A percentile compares a stretch with the other conserved stretches of the same genome.
phyloP scores from a whole-genome alignment of 2,113 vertebrate species.

The Engystomops pustulosus region DNA sequence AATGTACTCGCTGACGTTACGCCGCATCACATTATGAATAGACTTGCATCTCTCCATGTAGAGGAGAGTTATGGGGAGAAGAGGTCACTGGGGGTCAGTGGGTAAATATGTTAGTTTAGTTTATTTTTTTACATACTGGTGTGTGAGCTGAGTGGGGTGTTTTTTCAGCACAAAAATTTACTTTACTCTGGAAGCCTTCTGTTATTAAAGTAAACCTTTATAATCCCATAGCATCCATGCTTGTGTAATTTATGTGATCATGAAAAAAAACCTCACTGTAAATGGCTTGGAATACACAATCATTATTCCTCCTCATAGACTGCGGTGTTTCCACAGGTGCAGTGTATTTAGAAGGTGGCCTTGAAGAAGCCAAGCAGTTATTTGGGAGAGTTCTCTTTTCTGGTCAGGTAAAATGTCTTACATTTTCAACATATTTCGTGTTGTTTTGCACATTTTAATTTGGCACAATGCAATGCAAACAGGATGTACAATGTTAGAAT shows the following conservation, averaged over 20 bases:
- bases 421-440: neutral
- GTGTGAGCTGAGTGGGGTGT: too few species aligned
- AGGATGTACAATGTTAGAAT: too few species aligned
- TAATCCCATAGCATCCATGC: neutral
- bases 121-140: too few species aligned
- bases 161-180: too few species aligned
- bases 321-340: conserved; percentile 77
- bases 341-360: conserved; percentile 93
- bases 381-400: conserved; percentile 96
- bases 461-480: neutral
- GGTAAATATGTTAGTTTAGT: too few species aligned
- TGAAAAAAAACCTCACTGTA: neutral
- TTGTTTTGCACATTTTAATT: neutral
- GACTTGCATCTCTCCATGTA: too few species aligned
- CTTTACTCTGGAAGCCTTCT: neutral
- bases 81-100: too few species aligned
- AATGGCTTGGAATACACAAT: neutral
- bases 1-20: too few species aligned
- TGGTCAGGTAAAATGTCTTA: conserved; percentile 77
- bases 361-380: conserved; percentile 90
- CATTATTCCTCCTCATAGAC: neutral
- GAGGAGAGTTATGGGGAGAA: too few species aligned
- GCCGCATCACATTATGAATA: too few species aligned
- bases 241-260: neutral
- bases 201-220: neutral